Evolutionary conservation across 2,113 vertebrate species (phyloP).

Genomic region (Cyprichromis sp.): DNA sequence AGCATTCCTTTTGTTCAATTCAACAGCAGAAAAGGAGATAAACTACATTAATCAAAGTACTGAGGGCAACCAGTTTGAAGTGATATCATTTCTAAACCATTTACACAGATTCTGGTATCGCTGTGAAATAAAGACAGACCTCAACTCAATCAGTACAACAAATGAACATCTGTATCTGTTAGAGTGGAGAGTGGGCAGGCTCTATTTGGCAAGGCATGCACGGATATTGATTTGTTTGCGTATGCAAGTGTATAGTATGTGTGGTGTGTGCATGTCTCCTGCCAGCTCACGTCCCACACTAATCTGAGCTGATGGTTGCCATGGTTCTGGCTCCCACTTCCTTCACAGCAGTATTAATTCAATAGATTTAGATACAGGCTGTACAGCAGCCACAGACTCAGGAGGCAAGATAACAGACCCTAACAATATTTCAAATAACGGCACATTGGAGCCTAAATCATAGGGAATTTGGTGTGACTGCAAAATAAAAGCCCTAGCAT

Average conservation of each 20-base stretch:
- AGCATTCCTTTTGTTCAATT: not conserved
- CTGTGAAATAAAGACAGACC: not conserved
- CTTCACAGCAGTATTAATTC: slow-evolving; percentile 55
- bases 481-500: not conserved
- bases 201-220: slow-evolving; percentile 15
- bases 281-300: slow-evolving; percentile 52
- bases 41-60: not conserved
- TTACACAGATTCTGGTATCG: not conserved
- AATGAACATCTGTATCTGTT: slow-evolving; percentile 51
- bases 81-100: not conserved
- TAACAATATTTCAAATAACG: not conserved
- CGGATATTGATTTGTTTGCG: slow-evolving; percentile 49
- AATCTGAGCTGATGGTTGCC: slow-evolving; percentile 64
- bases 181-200: not conserved
- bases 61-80: not conserved
- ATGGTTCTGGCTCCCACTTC: slow-evolving; percentile 61
- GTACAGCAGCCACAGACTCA: slow-evolving; percentile 6
- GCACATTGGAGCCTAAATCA: not conserved
- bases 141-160: slow-evolving; percentile 19
- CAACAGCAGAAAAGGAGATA: not conserved
- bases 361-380: slow-evolving; percentile 45
- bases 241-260: not conserved
- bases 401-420: not conserved
- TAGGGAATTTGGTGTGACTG: not conserved
- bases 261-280: slow-evolving; percentile 13